A percentile compares a stretch with the other conserved stretches of the same genome.
These are phyloP conservation scores for Neostethus bicornis DNA, from an alignment of 2,797 vertebrate genomes.

Conservation along the genomic window DNA sequence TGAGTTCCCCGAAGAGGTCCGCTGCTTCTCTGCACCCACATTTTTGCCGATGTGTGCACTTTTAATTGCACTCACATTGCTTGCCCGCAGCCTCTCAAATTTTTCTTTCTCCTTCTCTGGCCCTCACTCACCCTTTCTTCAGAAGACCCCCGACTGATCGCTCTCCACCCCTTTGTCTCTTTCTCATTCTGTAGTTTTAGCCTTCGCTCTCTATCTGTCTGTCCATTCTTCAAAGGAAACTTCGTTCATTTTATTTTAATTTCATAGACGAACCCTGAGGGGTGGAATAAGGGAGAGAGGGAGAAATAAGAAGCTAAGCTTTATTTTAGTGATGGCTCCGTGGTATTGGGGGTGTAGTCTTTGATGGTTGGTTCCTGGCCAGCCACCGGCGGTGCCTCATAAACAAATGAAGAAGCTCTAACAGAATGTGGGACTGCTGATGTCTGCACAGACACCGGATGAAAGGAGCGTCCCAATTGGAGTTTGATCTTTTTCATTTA, in stretches of 20 bases:
- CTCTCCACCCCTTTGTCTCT: conserved; percentile 60
- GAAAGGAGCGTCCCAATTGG: conserved; percentile 9
- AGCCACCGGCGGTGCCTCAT: conserved; percentile 54
- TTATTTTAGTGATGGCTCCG: conserved; percentile 69
- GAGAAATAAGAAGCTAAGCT: conserved; percentile 64
- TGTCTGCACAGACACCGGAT: conserved; percentile 20
- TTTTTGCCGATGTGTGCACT: conserved; percentile 84
- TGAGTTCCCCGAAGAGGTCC: conserved; percentile 79
- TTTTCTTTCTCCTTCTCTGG: conserved; percentile 53
- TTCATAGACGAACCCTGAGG: conserved; percentile 78
- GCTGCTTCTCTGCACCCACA: conserved; percentile 71
- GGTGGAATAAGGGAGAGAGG: conserved; percentile 55
- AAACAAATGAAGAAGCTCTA: conserved; percentile 59
- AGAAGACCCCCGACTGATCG: conserved; percentile 50
- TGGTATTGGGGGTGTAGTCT: conserved; percentile 64
- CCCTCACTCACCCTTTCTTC: conserved; percentile 66
- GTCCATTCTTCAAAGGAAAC: conserved; percentile 83
- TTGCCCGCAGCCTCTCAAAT: conserved; percentile 70
- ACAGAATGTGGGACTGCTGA: conserved; percentile 35
- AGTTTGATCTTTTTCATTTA: conserved; percentile 12
- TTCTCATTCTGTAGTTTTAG: conserved; percentile 67
- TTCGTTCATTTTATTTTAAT: conserved; percentile 85
- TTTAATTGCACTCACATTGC: conserved; percentile 84
- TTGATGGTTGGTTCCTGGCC: conserved; percentile 65
- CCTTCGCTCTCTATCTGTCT: conserved; percentile 75